Evolutionary conservation across 2,888 invertebrate species (phyloP), one percentile per base, ranked within the genome.

Genomic region (Hanleya hanleyi): DNA sequence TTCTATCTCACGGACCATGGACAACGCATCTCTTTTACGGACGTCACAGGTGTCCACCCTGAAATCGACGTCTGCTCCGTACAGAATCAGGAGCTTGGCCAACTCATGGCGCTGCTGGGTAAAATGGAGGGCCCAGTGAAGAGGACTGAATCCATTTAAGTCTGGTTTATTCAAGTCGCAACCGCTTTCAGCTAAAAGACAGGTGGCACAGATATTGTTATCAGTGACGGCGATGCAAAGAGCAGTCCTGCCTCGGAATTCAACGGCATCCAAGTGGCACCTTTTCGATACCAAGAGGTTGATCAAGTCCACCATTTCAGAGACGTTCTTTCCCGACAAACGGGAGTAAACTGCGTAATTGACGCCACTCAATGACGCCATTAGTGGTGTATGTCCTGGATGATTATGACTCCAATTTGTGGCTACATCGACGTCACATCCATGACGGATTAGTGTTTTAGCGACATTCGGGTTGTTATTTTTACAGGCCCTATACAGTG

Each of bases 401-500:
- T 35, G 36, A 29, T 65, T 70, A 12, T 75, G 61, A 3, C 49
- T 51, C 4, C 69, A 61, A 22, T 70, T 75, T 29, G 76, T 74
- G 26, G 67, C 22, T 7, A 37, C 29, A 38, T 81, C 71, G 9
- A 79, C 74, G 41, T 78, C 69, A 51, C 75, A 67, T 2, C 73
- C 73, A 26, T 73, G 47, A 1, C 57, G n/a, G 1, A 82, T 32
- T 9, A 82, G 66, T 0, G 67, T 37, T 33, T 67, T 33, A 0
- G 73, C 76, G 1, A 77, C 66, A 0, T 50, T 61, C 1, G 66
- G 7, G 47, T 74, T 73, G 1, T 74, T 75, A 22, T 72, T 71
- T 0, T 69, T 65, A 64, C 80, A 81, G 37, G 82, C 82, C 0
- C 77, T 68, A 64, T 74, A 77, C 9, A 82, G 61, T 12, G 82